phyloP scores from a whole-genome alignment of 1,140 invertebrate genomes.

The Coptotermes formosanus region DNA sequence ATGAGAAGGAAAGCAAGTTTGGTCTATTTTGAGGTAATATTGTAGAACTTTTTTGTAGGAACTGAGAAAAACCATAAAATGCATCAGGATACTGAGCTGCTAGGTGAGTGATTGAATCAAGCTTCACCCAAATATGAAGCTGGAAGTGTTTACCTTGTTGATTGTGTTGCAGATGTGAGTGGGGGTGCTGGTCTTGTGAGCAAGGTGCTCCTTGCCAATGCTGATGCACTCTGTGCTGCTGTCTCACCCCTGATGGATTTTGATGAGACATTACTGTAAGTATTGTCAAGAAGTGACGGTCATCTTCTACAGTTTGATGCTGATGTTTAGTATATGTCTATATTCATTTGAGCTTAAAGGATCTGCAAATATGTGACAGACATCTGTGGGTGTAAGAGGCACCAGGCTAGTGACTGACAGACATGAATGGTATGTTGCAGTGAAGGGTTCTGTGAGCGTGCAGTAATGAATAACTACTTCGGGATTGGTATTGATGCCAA shows the following conservation, averaged over 20 bases:
- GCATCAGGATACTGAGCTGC: too few relatives aligned
- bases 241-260: constrained; percentile 91
- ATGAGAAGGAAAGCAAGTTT: too few relatives aligned
- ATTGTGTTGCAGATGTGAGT: background rate
- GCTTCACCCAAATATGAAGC: too few relatives aligned
- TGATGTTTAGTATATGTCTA: too few relatives aligned
- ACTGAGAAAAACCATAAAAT: too few relatives aligned
- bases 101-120: too few relatives aligned
- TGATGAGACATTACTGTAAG: constrained; percentile 79
- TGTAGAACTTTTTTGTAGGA: too few relatives aligned
- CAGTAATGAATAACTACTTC: constrained; percentile 99
- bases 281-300: constrained; percentile 17
- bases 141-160: too few relatives aligned
- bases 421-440: constrained; percentile 46
- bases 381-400: too few relatives aligned
- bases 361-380: too few relatives aligned
- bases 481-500: constrained; percentile 99
- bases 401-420: background rate
- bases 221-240: constrained; percentile 93
- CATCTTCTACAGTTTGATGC: background rate
- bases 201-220: constrained; percentile 90
- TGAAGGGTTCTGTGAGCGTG: constrained; percentile 90
- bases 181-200: constrained; percentile 71
- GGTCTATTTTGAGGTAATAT: too few relatives aligned
- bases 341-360: too few relatives aligned